Evolutionary conservation across 35 echinoderm and acorn worm species (phyloP).

Genomic region (Ophiothrix spiculata): DNA sequence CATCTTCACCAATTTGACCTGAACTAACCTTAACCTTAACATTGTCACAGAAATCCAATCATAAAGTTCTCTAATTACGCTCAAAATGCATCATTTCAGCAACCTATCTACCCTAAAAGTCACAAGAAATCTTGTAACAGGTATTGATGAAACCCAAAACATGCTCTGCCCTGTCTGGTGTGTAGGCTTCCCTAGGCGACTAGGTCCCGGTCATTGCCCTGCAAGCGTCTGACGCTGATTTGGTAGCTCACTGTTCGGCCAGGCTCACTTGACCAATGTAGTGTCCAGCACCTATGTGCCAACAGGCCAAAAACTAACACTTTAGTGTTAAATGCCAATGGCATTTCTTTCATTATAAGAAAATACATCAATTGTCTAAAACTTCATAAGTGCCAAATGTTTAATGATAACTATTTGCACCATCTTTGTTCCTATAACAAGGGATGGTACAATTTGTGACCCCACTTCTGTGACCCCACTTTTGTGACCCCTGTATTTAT

Average conservation of each 20-base stretch:
- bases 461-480: too few relatives aligned
- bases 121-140: neutral
- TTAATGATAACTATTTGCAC: neutral
- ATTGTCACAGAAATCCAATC: too few relatives aligned
- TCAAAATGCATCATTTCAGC: neutral
- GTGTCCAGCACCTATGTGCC: neutral
- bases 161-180: neutral
- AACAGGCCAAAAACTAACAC: neutral
- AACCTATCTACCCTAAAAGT: neutral
- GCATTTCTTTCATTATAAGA: neutral
- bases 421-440: neutral
- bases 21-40: too few relatives aligned
- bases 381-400: neutral
- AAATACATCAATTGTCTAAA: neutral
- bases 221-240: neutral
- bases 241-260: neutral
- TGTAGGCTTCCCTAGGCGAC: too few relatives aligned
- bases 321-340: neutral
- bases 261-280: neutral
- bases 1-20: too few relatives aligned
- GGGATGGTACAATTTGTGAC: too few relatives aligned
- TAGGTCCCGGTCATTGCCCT: too few relatives aligned
- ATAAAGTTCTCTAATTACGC: too few relatives aligned
- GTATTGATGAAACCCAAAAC: neutral
- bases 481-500: too few relatives aligned